Percentiles rank a stretch among this genome's conserved stretches.
Evolutionary conservation across 2,797 vertebrate genomes (phyloP).

Genomic region (Serranus cabrilla): DNA sequence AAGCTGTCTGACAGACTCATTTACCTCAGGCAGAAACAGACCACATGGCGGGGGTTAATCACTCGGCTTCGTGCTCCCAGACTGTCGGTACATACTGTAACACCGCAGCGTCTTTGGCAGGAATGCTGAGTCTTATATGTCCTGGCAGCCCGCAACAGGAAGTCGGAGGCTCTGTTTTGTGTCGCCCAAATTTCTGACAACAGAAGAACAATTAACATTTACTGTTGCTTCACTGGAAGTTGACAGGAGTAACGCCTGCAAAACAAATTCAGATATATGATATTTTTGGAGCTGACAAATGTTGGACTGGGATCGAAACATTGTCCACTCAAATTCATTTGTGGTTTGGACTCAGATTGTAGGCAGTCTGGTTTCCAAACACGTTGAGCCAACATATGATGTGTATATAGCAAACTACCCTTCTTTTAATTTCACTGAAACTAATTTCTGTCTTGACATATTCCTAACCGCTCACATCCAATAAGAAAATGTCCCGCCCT

Average conservation of each 20-base stretch:
- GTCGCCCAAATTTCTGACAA: slow-evolving; percentile 19
- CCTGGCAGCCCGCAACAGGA: slow-evolving; percentile 43
- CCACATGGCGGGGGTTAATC: slow-evolving; percentile 60
- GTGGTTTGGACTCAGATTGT: neutral
- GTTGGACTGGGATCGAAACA: neutral
- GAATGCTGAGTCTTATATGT: slow-evolving; percentile 45
- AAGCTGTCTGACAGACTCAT: slow-evolving; percentile 55
- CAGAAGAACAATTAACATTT: slow-evolving; percentile 10
- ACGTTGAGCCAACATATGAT: neutral
- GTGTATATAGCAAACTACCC: neutral
- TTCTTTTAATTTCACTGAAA: neutral
- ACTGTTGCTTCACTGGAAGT: slow-evolving; percentile 10
- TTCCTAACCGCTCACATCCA: neutral
- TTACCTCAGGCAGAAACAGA: slow-evolving; percentile 48
- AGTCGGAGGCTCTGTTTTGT: slow-evolving; percentile 43
- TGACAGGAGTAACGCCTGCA: neutral
- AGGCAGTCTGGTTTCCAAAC: neutral
- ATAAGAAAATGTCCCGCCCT: neutral
- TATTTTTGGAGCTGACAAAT: slow-evolving; percentile 8
- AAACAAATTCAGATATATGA: neutral
- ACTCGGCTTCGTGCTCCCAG: slow-evolving; percentile 48
- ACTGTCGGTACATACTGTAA: slow-evolving; percentile 37
- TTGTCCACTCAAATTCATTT: neutral
- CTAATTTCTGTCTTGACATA: neutral
- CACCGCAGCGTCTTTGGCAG: slow-evolving; percentile 39